Conservation (phyloP, 2,888 invertebrate species). For the Sussaba pulchella region DNA sequence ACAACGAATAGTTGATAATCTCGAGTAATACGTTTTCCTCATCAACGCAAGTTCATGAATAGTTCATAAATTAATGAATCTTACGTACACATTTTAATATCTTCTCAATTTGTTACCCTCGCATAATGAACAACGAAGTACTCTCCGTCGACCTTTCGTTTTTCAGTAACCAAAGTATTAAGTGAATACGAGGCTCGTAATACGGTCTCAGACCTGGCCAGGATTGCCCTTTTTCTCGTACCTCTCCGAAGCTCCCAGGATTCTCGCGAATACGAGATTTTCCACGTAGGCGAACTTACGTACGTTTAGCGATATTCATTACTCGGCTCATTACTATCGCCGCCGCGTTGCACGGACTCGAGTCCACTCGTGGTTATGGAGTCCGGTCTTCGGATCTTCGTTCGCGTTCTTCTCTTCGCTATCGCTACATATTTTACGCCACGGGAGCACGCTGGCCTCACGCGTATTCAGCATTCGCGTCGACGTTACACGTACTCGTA, state of each 20-base stretch:
- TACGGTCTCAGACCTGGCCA: constrained; percentile 6
- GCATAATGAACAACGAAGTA: no score
- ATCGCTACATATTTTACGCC: constrained; percentile 70
- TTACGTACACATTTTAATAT: no score
- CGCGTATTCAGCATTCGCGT: constrained; percentile 71
- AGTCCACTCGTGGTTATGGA: constrained; percentile 49
- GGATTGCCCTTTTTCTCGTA: constrained; percentile 1
- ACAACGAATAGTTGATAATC: no score
- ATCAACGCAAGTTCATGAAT: no score
- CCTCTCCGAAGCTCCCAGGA: constrained; percentile 23
- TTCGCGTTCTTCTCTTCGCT: constrained; percentile 59
- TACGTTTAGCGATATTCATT: constrained; percentile 77
- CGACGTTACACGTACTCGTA: constrained; percentile 65
- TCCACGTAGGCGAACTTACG: constrained; percentile 71
- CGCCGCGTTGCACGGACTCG: constrained; percentile 36
- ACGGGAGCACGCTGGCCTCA: constrained; percentile 63
- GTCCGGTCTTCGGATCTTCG: constrained; percentile 47
- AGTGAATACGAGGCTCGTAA: constrained; percentile 44
- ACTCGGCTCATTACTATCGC: constrained; percentile 74
- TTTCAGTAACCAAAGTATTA: constrained; percentile 19
- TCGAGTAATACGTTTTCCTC: no score
- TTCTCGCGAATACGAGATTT: constrained; percentile 68
- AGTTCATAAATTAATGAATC: no score
- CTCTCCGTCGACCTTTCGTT: no score
- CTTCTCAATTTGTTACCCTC: no score